Evolutionary conservation across 2,888 invertebrate genomes (phyloP).

Genomic region (Leptinotarsa juncta): DNA sequence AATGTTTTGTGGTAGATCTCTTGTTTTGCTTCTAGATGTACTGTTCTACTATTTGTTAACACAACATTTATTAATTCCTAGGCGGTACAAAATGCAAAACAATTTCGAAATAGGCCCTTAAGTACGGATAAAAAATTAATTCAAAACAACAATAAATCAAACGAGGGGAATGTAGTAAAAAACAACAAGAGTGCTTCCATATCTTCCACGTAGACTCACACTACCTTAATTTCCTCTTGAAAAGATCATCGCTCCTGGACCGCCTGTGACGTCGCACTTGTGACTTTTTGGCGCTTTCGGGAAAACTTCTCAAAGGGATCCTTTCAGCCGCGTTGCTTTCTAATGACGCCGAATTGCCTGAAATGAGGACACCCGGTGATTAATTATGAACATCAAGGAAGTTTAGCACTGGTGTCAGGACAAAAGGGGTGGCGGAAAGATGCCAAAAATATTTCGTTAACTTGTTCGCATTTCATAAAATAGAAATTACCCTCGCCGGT

Average conservation of each 20-base stretch:
- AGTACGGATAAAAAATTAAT: too few species aligned
- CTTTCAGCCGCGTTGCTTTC: conserved; percentile 10
- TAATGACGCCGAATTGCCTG: conserved; percentile 24
- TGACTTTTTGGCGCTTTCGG: conserved; percentile 1
- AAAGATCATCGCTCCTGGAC: conserved; percentile 57
- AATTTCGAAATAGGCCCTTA: too few species aligned
- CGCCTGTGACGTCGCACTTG: conserved; percentile 46
- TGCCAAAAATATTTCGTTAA: too few species aligned
- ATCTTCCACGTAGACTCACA: not conserved
- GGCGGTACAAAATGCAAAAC: too few species aligned
- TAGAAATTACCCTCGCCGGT: too few species aligned
- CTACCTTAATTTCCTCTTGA: conserved; percentile 55
- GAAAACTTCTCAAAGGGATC: conserved; percentile 7
- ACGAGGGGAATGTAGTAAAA: not conserved
- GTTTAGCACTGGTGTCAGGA: not conserved
- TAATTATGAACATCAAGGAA: conserved; percentile 3
- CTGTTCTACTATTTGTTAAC: too few species aligned
- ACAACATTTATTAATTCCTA: too few species aligned
- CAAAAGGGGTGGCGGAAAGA: not conserved
- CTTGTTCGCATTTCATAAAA: too few species aligned
- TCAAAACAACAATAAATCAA: too few species aligned
- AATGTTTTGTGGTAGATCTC: too few species aligned
- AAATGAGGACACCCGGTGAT: conserved; percentile 19
- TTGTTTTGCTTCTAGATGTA: too few species aligned
- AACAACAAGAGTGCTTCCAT: not conserved